These are phyloP conservation scores for Aphyosemion australe DNA, from an alignment of 2,113 vertebrate genomes.

Conservation along the genomic window DNA sequence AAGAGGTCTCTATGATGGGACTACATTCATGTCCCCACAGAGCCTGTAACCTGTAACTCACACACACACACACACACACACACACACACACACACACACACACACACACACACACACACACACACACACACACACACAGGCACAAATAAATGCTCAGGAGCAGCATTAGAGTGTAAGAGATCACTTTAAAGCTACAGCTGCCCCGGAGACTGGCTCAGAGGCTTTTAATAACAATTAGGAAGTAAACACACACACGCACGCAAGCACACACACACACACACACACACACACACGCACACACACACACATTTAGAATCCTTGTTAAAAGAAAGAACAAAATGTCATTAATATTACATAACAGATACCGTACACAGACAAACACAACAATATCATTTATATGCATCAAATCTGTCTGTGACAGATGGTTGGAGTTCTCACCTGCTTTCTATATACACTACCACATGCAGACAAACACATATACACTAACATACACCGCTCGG, in stretches of 20 bases:
- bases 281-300: no score
- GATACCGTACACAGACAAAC: background rate
- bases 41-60: background rate
- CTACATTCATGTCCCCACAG: background rate
- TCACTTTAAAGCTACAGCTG: conserved; percentile 62
- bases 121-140: no score
- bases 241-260: conserved; percentile 3
- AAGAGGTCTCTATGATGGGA: background rate
- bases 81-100: no score
- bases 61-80: background rate
- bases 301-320: conserved; percentile 13
- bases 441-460: background rate
- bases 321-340: conserved; percentile 17
- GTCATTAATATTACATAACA: conserved; percentile 24
- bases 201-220: conserved; percentile 42
- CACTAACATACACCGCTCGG: no score
- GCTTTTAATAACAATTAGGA: conserved; percentile 51
- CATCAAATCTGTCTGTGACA: conserved; percentile 52
- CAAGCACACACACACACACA: background rate
- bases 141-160: conserved; percentile 21
- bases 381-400: conserved; percentile 32
- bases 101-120: no score
- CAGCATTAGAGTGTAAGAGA: conserved; percentile 59
- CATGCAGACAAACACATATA: background rate
- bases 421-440: conserved; percentile 58